Evolutionary conservation across 2,888 invertebrate genomes (phyloP), one percentile per base, ranked within the genome.

Genomic region (Philopedon plagiatum): DNA sequence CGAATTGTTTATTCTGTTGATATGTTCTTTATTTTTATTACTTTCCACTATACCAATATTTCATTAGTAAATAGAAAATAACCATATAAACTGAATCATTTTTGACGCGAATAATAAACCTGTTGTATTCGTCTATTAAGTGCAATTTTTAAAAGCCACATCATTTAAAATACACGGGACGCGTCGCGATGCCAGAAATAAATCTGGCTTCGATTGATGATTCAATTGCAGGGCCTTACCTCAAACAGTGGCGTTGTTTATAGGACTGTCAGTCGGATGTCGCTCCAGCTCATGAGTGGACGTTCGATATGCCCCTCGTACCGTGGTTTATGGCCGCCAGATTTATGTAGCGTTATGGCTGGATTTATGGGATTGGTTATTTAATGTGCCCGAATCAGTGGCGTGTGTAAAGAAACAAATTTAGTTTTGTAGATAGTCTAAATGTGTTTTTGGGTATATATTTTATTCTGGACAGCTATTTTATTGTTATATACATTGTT

Each of bases 291-390:
- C 62, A 37, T 62, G 69, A 69, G 57, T 57, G 57, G 32, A 34
- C 57, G 34, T 57, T 37, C 37, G 57, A 57, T 57, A 37, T 39
- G 49, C 51, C 65, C 60, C 39, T 51, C 46, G 61, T 65, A 72
- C 41, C 67, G 62, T 63, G 72, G 66, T 72, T 72, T 72, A 72
- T 72, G 72, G 67, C 49, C 62, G 39, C 68, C 58, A 65, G 73
- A 73, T 73, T 73, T 73, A 73, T 73, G 73, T 68, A 37, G 69
- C 73, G 73, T 73, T 65, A 69, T 69, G 63, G 29, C 54, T 34
- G 46, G 49, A 73, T 73, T 68, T 73, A 73, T 69, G 69, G 73
- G 65, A 60, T 63, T 54, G 65, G 69, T 70, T 69, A 73, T 73
- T 62, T 69, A 73, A 73, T 73, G 70, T 69, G 73, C 29, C 60